These are phyloP conservation scores for Mus spicilegus DNA, from an alignment of 2,113 vertebrate species.

Conservation along the genomic window DNA sequence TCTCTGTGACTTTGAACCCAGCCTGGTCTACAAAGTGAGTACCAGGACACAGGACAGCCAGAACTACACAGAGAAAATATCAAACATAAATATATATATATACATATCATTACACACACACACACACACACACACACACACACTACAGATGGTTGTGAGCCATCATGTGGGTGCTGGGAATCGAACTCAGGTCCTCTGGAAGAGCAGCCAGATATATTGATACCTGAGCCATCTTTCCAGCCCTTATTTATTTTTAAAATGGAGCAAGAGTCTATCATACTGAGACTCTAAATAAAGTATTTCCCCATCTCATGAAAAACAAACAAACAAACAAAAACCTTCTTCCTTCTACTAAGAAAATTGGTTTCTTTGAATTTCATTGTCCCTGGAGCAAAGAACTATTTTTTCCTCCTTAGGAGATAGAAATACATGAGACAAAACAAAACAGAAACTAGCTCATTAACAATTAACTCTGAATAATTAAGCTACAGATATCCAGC, in stretches of 20 bases:
- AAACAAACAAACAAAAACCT: neutral
- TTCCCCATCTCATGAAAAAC: neutral
- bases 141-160: neutral
- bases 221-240: neutral
- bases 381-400: constrained; percentile 35
- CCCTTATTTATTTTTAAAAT: neutral
- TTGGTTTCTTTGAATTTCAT: constrained; percentile 40
- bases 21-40: too few species aligned
- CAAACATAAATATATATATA: too few species aligned
- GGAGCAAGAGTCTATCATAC: neutral
- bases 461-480: constrained; percentile 52
- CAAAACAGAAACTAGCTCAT: neutral
- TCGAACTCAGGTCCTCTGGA: neutral
- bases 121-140: too few species aligned
- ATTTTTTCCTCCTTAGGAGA: constrained; percentile 34
- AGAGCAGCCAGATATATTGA: neutral
- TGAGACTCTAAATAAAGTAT: constrained; percentile 37
- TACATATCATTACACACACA: too few species aligned
- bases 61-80: too few species aligned
- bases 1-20: too few species aligned
- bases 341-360: neutral
- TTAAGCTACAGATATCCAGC: constrained; percentile 55
- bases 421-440: neutral
- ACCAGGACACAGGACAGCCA: too few species aligned
- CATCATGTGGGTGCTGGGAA: neutral